These are phyloP conservation scores for Disparrhopalites patrizii DNA, from an alignment of 2,888 invertebrate species.

Conservation along the genomic window DNA sequence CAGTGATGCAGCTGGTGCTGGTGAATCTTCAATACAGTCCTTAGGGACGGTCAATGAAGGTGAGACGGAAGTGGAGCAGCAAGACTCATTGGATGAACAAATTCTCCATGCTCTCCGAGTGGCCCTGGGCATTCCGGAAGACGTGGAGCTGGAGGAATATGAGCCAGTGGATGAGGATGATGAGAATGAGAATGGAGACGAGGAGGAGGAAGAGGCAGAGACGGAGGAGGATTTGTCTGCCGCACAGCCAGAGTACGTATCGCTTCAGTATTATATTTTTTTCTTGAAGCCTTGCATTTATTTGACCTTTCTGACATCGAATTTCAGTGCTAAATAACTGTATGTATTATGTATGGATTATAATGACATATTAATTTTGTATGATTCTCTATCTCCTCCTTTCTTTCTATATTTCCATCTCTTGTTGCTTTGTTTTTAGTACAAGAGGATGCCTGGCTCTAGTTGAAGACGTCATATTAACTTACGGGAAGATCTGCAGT, in stretches of 20 bases:
- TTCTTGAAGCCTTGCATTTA: no score
- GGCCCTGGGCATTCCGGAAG: not conserved
- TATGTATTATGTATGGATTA: no score
- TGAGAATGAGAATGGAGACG: slow-evolving; percentile 13
- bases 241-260: not conserved
- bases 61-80: not conserved
- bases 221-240: not conserved
- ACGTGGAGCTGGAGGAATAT: slow-evolving; percentile 6
- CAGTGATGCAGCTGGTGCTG: no score
- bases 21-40: no score
- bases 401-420: not conserved
- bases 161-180: slow-evolving; percentile 13
- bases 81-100: not conserved
- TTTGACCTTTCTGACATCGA: no score
- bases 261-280: no score
- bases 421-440: not conserved
- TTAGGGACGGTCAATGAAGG: not conserved
- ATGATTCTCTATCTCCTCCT: no score
- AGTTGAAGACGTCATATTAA: not conserved
- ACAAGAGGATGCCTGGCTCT: slow-evolving; percentile 7
- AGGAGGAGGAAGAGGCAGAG: slow-evolving; percentile 8
- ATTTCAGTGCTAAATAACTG: no score
- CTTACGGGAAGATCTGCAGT: slow-evolving; percentile 18
- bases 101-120: not conserved
- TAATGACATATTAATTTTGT: no score